These are phyloP conservation scores for Aphidius gifuensis DNA, from an alignment of 1,140 invertebrate species.

Conservation along the genomic window DNA sequence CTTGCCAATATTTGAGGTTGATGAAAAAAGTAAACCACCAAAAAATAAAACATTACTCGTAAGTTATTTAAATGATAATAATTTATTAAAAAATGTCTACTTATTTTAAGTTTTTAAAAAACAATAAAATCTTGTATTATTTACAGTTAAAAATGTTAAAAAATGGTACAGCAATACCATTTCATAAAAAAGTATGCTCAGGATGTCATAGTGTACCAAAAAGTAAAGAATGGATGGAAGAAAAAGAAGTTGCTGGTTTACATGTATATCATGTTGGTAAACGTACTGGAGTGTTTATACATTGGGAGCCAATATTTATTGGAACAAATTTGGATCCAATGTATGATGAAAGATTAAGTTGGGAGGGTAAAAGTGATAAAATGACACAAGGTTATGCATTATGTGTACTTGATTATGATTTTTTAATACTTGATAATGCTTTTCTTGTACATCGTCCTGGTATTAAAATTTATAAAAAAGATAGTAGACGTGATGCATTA, in stretches of 20 bases:
- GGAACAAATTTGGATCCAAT: constrained; percentile 82
- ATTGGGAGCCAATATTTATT: constrained; percentile 90
- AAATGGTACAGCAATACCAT: constrained; percentile 78
- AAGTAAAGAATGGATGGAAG: constrained; percentile 77
- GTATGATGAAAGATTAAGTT: constrained; percentile 83
- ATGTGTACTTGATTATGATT: constrained; percentile 85
- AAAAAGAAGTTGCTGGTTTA: constrained; percentile 65
- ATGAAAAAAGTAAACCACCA: constrained; percentile 67
- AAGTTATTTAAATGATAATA: constrained; percentile 24
- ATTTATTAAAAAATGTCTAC: constrained; percentile 4
- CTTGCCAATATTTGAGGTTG: constrained; percentile 80
- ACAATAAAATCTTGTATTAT: not conserved
- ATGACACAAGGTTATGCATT: constrained; percentile 92
- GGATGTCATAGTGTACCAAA: constrained; percentile 86
- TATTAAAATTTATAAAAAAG: constrained; percentile 77
- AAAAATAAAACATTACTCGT: constrained; percentile 71
- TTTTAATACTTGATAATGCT: constrained; percentile 85
- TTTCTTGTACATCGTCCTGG: constrained; percentile 85
- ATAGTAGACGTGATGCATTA: constrained; percentile 69
- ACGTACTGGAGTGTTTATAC: constrained; percentile 71
- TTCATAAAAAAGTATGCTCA: constrained; percentile 86
- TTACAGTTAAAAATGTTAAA: constrained; percentile 67
- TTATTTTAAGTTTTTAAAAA: not conserved
- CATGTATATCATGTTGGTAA: constrained; percentile 83
- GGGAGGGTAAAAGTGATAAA: constrained; percentile 89